phyloP scores from a whole-genome alignment of 2,797 vertebrate genomes.

The Gymnocypris eckloni region DNA sequence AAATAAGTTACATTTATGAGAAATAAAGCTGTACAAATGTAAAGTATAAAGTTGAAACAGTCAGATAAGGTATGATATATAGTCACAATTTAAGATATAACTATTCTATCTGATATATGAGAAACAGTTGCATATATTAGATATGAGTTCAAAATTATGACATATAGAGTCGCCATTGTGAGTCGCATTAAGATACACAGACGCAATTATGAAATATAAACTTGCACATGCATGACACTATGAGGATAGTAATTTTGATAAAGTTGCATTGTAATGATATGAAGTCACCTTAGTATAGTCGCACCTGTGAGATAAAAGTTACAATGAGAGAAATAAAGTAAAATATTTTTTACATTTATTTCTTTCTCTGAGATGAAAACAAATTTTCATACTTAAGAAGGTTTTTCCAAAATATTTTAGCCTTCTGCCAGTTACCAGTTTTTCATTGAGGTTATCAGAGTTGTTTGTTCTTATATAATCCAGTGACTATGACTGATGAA shows the following conservation, averaged over 20 bases:
- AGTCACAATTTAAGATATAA: background rate
- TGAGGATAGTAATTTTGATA: background rate
- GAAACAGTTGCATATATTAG: background rate
- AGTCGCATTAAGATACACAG: background rate
- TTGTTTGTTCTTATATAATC: conserved; percentile 18
- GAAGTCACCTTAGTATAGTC: background rate
- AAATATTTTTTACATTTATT: background rate
- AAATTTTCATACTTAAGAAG: background rate
- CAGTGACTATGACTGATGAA: conserved; percentile 48
- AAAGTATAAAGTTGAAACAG: background rate
- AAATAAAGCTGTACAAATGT: background rate
- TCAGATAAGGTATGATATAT: background rate
- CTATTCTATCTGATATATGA: background rate
- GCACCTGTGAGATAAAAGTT: background rate
- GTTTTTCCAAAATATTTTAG: background rate
- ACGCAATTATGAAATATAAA: background rate
- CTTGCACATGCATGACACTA: background rate
- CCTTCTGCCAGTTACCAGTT: conserved; percentile 5
- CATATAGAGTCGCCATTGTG: background rate
- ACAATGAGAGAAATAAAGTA: background rate
- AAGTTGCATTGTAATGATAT: background rate
- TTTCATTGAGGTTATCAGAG: conserved; percentile 5
- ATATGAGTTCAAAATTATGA: background rate
- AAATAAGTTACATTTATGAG: too few species aligned
- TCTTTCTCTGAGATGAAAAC: background rate